Base-by-base conservation (phyloP, 2,888 invertebrate species). In the Caenorhabditis uteleia region DNA sequence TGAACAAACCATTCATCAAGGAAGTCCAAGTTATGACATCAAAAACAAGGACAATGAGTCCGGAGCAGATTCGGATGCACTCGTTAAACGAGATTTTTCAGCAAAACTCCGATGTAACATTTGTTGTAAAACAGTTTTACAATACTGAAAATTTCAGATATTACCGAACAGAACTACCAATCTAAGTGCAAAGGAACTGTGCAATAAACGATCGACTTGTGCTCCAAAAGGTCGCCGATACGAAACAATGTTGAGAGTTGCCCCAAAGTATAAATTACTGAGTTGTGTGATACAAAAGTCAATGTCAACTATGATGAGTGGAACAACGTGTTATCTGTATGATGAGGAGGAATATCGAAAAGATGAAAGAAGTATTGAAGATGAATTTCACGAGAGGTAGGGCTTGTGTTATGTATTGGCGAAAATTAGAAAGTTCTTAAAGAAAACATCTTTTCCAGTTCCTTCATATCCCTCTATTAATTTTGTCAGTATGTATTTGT, bases 291-390 rank as follows among this genome's bases (percentile, higher is more conserved):
- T 73, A 16, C 75, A 71, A 43, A 71, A 76, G 47, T 60, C 58
- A 23, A 76, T 76, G 71, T 72, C 72, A 1, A 75, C 75, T 8
- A 57, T 71, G 49, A 66, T 76, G 59, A 69, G 62, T 5, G 73
- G 66, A 7, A 49, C 70, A 7, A 64, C 73, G 62, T 76, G 76
- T 34, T 73, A 59, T 51, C 49, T 75, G 3, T 69, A 55, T 46
- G 55, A 75, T 25, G 73, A 70, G 45, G 40, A 38, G 6, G 39
- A 10, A 10, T 76, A 62, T 36, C 38, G 44, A 12, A 34, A 39
- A 26, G 40, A 56, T 1, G 56, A 51, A 10, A 33, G 57, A 51
- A 46, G 27, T 26, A 56, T 62, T 44, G 56, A 51, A 23, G 56
- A 62, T 18, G 56, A 62, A 21, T 56, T 60, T 20, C 54, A 33